Evolutionary conservation across 2,113 vertebrate genomes (phyloP).

Genomic region (Lota lota): DNA sequence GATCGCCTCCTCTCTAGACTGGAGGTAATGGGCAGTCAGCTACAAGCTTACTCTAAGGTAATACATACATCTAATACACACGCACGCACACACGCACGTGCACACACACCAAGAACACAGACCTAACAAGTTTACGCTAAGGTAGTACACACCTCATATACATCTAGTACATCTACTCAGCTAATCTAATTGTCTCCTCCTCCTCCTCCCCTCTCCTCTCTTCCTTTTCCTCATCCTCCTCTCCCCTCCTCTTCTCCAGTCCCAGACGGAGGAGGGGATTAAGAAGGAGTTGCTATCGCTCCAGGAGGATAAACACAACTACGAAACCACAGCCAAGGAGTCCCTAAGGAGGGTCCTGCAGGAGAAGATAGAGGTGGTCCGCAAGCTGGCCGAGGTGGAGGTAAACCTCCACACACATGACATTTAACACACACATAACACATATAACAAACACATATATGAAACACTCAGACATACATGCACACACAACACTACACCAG

Average conservation of each 20-base stretch:
- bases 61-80: not conserved
- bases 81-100: no score
- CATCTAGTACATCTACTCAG: not conserved
- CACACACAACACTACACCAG: not conserved
- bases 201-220: not conserved
- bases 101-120: not conserved
- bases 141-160: not conserved
- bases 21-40: slow-evolving; percentile 98
- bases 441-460: not conserved
- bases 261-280: slow-evolving; percentile 95
- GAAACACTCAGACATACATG: not conserved
- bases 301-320: slow-evolving; percentile 98
- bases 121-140: no score
- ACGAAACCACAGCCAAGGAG: slow-evolving; percentile 98
- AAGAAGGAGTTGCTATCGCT: slow-evolving; percentile 93
- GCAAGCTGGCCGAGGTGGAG: slow-evolving; percentile 98
- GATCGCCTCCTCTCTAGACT: slow-evolving; percentile 94
- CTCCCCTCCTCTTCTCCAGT: slow-evolving; percentile 63
- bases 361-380: slow-evolving; percentile 98
- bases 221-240: not conserved
- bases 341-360: slow-evolving; percentile 97
- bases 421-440: not conserved
- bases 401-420: slow-evolving; percentile 57
- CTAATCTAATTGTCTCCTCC: not conserved
- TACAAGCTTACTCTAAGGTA: slow-evolving; percentile 97